Evolutionary conservation across 2,797 vertebrate species (phyloP), one percentile per base, ranked within the genome.

Genomic region (Chelon labrosus): DNA sequence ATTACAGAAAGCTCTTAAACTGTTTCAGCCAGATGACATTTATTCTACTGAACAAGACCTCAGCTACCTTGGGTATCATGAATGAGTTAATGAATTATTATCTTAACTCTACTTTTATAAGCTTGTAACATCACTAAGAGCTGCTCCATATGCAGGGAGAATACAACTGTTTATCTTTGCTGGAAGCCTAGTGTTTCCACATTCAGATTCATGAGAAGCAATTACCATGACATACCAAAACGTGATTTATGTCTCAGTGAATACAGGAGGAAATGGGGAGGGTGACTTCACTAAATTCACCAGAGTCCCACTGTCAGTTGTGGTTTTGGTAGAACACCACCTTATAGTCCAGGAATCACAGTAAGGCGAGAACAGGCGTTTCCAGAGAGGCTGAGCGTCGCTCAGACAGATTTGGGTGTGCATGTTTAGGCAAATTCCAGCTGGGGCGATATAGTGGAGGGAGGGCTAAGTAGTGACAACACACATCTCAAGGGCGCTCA

Each of bases 1-100:
- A 88, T 91, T 84, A 87, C 82, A 79, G 55, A 65, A 65, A 87
- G 46, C 80, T 75, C 55, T 73, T 82, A 71, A 85, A 84, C 73
- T 16, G 59, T 77, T 83, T 78, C 70, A 82, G 72, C 64, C 73
- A 76, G 70, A 82, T 79, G 65, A 74, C 47, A 75, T 77, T 71
- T 58, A 54, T 54, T 79, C 65, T 68, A 55, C 65, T 67, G 66
- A 83, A 55, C 52, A 60, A 53, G 54, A 57, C 39, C 54, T 35
- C 38, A 22, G 65, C 41, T 70, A 31, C 50, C 25, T 27, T 47
- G 59, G 22, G 16, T 53, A 58, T 74, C 14, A 0, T 8, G 20
- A 11, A 68, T 63, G 55, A 51, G 10, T 51, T 20, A 31, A 47
- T 67, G 70, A 22, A 68, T 57, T 58, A 69, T 47, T 19, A 64